Evolutionary conservation across 2,113 vertebrate species (phyloP), one percentile per base, ranked within the genome.

Genomic region (Coryphaenoides rupestris): DNA sequence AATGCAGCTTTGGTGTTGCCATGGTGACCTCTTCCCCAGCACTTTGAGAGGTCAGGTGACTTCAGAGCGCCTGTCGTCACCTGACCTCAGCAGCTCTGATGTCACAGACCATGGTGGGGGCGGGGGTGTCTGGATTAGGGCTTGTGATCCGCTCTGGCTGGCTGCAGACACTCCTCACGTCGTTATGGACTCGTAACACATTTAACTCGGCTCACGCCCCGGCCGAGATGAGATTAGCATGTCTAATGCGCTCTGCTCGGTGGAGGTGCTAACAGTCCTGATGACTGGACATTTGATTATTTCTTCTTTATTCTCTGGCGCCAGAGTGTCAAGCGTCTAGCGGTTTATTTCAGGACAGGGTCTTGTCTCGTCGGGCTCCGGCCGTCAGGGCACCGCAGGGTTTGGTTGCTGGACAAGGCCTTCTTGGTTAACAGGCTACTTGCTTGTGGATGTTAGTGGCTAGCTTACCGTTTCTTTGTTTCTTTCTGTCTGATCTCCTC

Each of bases 401-500:
- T 1, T 40, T 40, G 33, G 9, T 40, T 40, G 33, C 9, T 40
- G 33, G 33, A 40, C 13, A 12, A 7, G 13, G 9, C 33, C 33
- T 40, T 40, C 33, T 40, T 40, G 33, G 33, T 7, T 40, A 12
- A 40, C 33, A 40, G 2, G 33, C 13, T 40, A 12, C 33, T 40
- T 12, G 7, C 9, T 40, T 40, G 9, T 7, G 33, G 33, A 40
- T 40, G 33, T 40, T 26, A 26, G 24, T 26, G 33, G 33, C 9
- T 40, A 12, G 9, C 33, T 40, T 5, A 10, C 33, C 6, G 9
- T 40, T 12, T 9, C 7, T 40, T 12, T 10, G 33, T 40, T n/a
- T n/a, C 54, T 47, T 55, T 17, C 3, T 50, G 46, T n/a, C 1
- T 54, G 23, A 2, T 64, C 63, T 70, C 71, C 24, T 26, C 6